Base-by-base conservation (phyloP, 1,140 invertebrate species). In the Cotesia glomerata region DNA sequence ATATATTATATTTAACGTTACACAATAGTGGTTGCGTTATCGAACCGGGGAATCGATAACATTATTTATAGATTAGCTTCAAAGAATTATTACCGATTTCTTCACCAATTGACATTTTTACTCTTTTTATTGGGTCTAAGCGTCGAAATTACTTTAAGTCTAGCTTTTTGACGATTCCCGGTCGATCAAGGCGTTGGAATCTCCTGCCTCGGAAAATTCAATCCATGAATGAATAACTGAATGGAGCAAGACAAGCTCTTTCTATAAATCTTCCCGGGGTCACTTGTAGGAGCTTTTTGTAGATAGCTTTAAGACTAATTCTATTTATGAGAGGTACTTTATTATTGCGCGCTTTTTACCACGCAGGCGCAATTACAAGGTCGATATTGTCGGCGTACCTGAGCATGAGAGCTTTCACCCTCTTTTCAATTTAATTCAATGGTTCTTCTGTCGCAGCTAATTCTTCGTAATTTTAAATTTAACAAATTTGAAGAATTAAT, bases 341-440 rank as follows among this genome's bases (percentile, higher is more conserved):
- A 52, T 65, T 71, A 75, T 75, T 73, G 71, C 74, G 74, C 74
- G 74, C 74, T 75, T 75, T 75, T 75, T 75, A 56, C 39, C 11
- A 35, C 74, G 74, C 74, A 75, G 65, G 71, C 74, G 74, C 69
- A 73, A 39, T 73, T n/a, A 8, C n/a, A 35, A 61, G 68, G 71
- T 75, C 74, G 72, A 75, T 75, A 75, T 71, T 35, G 49, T 61
- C 18, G 54, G 35, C 68, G 26, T 49, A 56, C 14, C 16, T 14
- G 65, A 32, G 67, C 5, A n/a, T 14, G 65, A 32, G 67, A 63
- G 58, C 69, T 71, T 63, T 71, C 58, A 36, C 34, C 62, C 14
- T 45, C 39, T 45, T 45, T 45, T 45, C 5, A 45, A 45, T 45
- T 26, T 61, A 16, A 26, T 58, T 32, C 32, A 34, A 26, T 61